Evolutionary conservation across 1,140 invertebrate genomes (phyloP).

Genomic region (Agrypnia vestita): DNA sequence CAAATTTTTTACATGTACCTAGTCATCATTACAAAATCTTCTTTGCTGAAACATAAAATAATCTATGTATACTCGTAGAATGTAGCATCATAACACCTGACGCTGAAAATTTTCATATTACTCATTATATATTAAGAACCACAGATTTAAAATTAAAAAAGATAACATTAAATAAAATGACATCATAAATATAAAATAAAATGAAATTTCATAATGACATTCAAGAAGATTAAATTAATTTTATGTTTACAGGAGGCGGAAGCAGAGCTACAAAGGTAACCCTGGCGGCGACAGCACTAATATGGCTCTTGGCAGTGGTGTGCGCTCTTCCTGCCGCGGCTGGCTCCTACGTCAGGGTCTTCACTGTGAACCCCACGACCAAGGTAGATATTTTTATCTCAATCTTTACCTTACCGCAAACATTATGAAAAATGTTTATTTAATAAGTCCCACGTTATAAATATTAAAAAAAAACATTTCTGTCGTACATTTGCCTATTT

Average conservation of each 20-base stretch:
- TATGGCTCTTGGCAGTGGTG: slow-evolving; percentile 83
- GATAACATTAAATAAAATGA: not conserved
- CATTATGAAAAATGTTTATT: too few species aligned
- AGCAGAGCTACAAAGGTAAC: slow-evolving; percentile 77
- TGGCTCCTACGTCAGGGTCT: slow-evolving; percentile 76
- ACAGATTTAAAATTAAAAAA: not conserved
- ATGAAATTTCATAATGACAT: not conserved
- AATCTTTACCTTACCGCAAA: too few species aligned
- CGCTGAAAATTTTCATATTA: too few species aligned
- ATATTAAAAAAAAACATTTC: too few species aligned
- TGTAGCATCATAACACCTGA: not conserved
- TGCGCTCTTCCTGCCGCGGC: slow-evolving; percentile 82
- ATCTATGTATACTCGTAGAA: too few species aligned
- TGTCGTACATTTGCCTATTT: too few species aligned
- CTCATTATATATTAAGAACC: too few species aligned
- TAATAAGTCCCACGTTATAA: too few species aligned
- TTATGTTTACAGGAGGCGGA: slow-evolving; percentile 72
- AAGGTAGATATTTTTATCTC: slow-evolving; percentile 59
- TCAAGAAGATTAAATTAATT: not conserved
- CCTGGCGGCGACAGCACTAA: slow-evolving; percentile 74
- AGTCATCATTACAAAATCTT: too few species aligned
- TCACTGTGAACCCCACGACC: slow-evolving; percentile 51
- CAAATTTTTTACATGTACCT: not conserved
- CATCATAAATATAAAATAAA: not conserved
- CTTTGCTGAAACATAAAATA: too few species aligned